phyloP scores from a whole-genome alignment of 2,797 vertebrate species.

The Cryptoprocta ferox region DNA sequence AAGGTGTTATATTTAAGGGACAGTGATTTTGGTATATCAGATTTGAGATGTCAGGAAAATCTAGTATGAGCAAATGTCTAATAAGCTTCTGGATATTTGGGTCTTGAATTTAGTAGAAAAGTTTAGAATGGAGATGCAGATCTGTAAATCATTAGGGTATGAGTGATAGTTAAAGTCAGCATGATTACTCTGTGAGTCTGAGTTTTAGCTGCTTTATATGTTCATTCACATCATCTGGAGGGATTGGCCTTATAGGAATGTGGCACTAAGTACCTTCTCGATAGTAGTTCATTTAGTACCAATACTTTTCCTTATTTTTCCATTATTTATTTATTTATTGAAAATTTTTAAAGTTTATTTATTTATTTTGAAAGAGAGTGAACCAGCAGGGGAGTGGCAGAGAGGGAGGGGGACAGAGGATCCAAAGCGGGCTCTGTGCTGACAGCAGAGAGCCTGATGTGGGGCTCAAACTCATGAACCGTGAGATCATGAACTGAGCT shows the following conservation, averaged over 20 bases:
- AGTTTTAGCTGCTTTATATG: neutral
- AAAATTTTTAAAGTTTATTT: neutral
- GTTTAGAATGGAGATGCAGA: neutral
- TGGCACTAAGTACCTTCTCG: neutral
- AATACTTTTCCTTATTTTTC: neutral
- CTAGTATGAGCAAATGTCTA: neutral
- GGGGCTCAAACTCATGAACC: neutral
- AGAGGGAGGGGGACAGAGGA: neutral
- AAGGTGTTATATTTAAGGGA: neutral
- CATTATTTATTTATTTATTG: neutral
- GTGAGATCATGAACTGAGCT: neutral
- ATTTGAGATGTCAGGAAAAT: conserved; percentile 37
- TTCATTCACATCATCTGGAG: neutral
- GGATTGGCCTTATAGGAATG: neutral
- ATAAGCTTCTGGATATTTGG: neutral
- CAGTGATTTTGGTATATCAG: conserved; percentile 23
- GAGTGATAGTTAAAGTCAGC: neutral
- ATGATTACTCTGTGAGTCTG: neutral
- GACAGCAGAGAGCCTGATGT: neutral
- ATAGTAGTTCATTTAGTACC: neutral
- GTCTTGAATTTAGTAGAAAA: neutral
- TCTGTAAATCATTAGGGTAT: neutral
- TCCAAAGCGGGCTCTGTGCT: neutral
- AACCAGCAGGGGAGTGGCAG: neutral
- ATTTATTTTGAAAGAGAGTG: neutral